Percentiles rank a stretch among this genome's conserved stretches.
These are phyloP conservation scores for Diarsia rubi DNA, from an alignment of 2,888 invertebrate genomes.

Conservation along the genomic window DNA sequence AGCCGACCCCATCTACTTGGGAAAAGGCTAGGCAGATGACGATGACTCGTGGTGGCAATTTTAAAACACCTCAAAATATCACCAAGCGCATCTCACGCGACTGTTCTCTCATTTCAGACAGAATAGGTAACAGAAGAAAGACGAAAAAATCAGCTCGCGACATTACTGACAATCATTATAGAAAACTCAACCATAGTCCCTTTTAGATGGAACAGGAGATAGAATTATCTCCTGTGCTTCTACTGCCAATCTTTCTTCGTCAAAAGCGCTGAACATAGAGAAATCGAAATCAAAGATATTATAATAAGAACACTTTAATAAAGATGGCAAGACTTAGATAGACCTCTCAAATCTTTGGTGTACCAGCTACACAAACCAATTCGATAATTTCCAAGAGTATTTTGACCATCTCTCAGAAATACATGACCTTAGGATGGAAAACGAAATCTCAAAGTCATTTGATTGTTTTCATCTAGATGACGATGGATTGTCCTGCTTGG, in stretches of 20 bases:
- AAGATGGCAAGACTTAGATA: constrained; percentile 70
- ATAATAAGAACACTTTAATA: constrained; percentile 54
- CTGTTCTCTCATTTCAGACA: constrained; percentile 60
- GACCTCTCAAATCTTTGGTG: constrained; percentile 74
- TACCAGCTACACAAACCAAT: constrained; percentile 67
- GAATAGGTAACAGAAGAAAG: constrained; percentile 32
- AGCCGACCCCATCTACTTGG: neutral
- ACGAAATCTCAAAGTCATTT: constrained; percentile 61
- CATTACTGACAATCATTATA: constrained; percentile 57
- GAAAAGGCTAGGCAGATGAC: neutral
- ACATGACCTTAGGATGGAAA: constrained; percentile 67
- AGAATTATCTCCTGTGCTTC: constrained; percentile 68
- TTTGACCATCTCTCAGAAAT: constrained; percentile 67
- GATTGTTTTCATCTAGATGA: constrained; percentile 75
- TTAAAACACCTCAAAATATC: neutral
- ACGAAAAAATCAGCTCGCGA: constrained; percentile 56
- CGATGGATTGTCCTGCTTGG: constrained; percentile 72
- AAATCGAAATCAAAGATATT: constrained; percentile 68
- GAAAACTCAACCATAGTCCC: constrained; percentile 66
- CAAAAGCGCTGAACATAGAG: constrained; percentile 67
- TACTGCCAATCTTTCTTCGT: constrained; percentile 58
- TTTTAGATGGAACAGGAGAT: constrained; percentile 65
- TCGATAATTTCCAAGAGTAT: constrained; percentile 68
- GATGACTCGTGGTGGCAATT: neutral
- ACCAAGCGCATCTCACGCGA: constrained; percentile 55